Base-by-base conservation (phyloP, 2,888 invertebrate species). In the Ceratothoa steindachneri region DNA sequence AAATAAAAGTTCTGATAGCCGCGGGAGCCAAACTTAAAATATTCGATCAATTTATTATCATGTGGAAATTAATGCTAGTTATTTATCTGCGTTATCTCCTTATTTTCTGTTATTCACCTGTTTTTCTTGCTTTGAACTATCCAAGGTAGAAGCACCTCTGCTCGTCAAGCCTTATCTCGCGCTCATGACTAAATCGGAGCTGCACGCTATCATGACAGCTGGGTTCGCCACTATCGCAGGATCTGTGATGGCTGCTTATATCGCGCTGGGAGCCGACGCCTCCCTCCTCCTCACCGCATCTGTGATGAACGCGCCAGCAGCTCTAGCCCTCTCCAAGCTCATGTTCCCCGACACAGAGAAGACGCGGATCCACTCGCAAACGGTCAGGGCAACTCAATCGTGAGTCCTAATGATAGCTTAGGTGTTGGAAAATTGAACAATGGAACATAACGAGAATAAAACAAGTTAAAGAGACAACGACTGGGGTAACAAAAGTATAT, bases 221-320 rank as follows among this genome's bases (percentile, higher is more conserved):
- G 97, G 97, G 2, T 97, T 97, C 85, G 94, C 97, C 0, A 95
- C 96, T 0, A 95, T 97, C 7, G 95, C 97, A 52, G 94, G 91
- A 15, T 91, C 94, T 0, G 94, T 97, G 0, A 86, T 98, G 82
- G 97, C 95, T 0, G 93, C 96, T 0, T 97, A 96, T 84, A 93
- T 96, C 69, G 88, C 88, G 1, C 95, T 93, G 84, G 96, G 96
- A 0, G 95, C 95, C 0, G 88, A 90, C 68, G 90, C 97, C 0
- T 89, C 91, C 0, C 93, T 96, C 84, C 85, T 98, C 53, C 89
- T 98, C 78, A 93, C 96, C 0, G 93, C 97, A 0, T 93, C 93
- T 77, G 91, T 98, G 0, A 97, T 98, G 97, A 93, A 96, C 0
- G 97, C 97, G 0, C 97, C 97, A 0, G 95, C 95, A 0, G 92